Conservation (phyloP, 2,113 vertebrate species). For the Saiga tatarica region DNA sequence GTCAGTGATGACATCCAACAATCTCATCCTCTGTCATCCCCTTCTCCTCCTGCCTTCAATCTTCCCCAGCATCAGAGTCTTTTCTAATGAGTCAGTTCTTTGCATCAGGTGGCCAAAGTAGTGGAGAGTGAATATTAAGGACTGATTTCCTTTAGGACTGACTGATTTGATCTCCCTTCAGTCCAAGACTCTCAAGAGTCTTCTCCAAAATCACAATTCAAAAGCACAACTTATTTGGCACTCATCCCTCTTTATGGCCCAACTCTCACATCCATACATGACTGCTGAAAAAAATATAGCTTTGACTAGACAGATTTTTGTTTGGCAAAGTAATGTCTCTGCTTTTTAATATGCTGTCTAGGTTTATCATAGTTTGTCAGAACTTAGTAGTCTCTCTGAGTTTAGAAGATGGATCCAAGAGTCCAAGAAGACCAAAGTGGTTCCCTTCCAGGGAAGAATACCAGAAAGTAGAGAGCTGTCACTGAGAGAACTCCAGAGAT, state of each 20-base stretch:
- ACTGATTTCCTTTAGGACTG: neutral
- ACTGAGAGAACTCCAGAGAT: neutral
- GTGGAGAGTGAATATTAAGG: neutral
- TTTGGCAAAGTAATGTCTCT: neutral
- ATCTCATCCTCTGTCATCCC: neutral
- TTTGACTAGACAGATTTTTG: neutral
- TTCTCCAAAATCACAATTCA: neutral
- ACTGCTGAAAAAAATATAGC: neutral
- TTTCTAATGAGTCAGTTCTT: neutral
- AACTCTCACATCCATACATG: neutral
- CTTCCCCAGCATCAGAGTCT: neutral
- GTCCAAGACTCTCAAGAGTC: neutral
- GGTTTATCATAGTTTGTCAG: neutral
- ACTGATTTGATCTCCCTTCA: neutral
- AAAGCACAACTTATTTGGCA: neutral
- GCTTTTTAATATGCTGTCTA: neutral
- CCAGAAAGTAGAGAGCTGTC: neutral
- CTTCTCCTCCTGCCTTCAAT: neutral
- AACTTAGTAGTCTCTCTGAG: neutral
- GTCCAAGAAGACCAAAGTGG: neutral
- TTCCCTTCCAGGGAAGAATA: neutral
- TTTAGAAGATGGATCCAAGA: neutral
- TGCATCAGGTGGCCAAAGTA: neutral
- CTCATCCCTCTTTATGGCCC: neutral
- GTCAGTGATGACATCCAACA: neutral